Evolutionary conservation across 2,113 vertebrate species (phyloP).

Genomic region (Marmota flaviventris): DNA sequence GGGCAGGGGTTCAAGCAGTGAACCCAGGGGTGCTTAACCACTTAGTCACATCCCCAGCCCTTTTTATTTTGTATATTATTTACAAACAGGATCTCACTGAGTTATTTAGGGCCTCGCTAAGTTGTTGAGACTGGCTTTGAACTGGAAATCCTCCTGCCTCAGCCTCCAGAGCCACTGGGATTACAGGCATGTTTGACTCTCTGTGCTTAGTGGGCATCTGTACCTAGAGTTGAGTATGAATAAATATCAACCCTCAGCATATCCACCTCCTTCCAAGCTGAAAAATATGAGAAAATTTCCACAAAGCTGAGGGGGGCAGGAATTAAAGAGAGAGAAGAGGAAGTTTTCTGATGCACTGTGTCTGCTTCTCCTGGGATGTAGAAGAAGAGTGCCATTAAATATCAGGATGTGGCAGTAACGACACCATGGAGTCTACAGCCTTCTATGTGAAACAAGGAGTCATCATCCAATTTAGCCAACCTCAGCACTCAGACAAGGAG

Average conservation of each 20-base stretch:
- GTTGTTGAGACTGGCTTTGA: too few relatives aligned
- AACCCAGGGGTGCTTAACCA: too few relatives aligned
- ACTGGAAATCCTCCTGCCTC: too few relatives aligned
- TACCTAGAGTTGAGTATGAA: background rate
- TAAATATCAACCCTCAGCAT: background rate
- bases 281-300: background rate
- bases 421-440: background rate
- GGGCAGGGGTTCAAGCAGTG: too few relatives aligned
- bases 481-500: background rate
- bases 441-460: background rate
- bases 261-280: background rate
- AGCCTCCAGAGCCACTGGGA: too few relatives aligned
- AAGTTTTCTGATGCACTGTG: background rate
- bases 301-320: background rate
- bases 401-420: background rate
- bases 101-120: too few relatives aligned
- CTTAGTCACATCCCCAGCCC: too few relatives aligned
- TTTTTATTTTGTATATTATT: too few relatives aligned
- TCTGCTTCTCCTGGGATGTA: background rate
- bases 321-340: background rate
- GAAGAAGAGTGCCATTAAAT: background rate
- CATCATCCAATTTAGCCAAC: background rate
- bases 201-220: background rate
- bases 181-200: background rate
- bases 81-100: too few relatives aligned